phyloP scores from a whole-genome alignment of 2,888 invertebrate species.

The Hyppa rectilinea region DNA sequence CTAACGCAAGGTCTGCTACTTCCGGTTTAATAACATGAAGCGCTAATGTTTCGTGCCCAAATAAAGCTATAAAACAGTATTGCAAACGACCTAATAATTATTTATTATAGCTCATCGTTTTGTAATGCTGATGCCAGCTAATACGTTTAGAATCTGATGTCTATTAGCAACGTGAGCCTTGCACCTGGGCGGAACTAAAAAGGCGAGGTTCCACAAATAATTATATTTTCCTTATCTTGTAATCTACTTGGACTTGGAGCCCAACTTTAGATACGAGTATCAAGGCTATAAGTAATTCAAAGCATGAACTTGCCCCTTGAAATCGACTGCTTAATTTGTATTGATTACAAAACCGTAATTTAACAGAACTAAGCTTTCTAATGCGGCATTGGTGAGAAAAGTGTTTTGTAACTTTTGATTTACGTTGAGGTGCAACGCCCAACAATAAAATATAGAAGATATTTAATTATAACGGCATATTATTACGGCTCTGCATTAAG shows the following conservation, averaged over 20 bases:
- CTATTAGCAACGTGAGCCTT: constrained; percentile 37
- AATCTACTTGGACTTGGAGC: constrained; percentile 33
- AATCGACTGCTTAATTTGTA: constrained; percentile 49
- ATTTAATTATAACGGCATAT: neutral
- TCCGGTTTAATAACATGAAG: constrained; percentile 47
- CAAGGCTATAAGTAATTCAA: constrained; percentile 55
- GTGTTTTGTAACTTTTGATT: constrained; percentile 61
- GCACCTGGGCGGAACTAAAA: constrained; percentile 59
- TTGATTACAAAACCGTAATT: constrained; percentile 60
- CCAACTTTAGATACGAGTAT: constrained; percentile 24
- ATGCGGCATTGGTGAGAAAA: constrained; percentile 44
- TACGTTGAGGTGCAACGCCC: constrained; percentile 54
- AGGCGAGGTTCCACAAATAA: constrained; percentile 33
- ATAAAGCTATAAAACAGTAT: constrained; percentile 30
- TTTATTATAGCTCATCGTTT: constrained; percentile 51
- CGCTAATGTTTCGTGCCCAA: constrained; percentile 42
- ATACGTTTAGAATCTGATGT: constrained; percentile 37
- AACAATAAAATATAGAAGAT: constrained; percentile 27
- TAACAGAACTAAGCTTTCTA: constrained; percentile 54
- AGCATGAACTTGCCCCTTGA: constrained; percentile 61
- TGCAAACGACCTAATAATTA: constrained; percentile 34
- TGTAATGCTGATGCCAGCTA: constrained; percentile 29
- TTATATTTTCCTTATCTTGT: constrained; percentile 45
- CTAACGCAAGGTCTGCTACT: constrained; percentile 51
- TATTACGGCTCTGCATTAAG: constrained; percentile 6